Conservation (phyloP, 2,113 vertebrate species). For the Thamnophis sirtalis region DNA sequence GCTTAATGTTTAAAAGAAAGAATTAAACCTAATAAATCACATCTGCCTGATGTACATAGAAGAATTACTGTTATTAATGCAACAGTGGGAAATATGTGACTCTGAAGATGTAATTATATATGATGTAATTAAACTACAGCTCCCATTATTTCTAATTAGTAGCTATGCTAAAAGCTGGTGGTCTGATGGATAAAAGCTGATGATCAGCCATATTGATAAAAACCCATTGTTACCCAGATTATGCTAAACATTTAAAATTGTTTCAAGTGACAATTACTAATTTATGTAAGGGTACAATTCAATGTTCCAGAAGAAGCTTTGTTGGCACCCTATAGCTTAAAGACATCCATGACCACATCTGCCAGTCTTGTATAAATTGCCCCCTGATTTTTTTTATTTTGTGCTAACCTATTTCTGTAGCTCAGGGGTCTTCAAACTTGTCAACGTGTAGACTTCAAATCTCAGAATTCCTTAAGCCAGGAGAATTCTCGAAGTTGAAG, state of each 20-base stretch:
- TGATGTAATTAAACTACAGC: neutral
- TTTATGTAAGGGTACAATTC: neutral
- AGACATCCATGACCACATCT: neutral
- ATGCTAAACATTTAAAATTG: neutral
- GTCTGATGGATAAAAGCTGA: neutral
- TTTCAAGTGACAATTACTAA: neutral
- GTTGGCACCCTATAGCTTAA: neutral
- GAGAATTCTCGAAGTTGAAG: no score
- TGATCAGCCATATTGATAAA: neutral
- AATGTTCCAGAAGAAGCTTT: neutral
- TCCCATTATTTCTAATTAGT: neutral
- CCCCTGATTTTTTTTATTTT: neutral
- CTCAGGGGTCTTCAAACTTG: no score
- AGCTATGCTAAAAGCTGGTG: neutral
- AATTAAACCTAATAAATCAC: neutral
- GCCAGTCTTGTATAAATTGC: neutral
- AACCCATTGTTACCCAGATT: neutral
- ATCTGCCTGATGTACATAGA: neutral
- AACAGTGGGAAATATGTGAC: neutral
- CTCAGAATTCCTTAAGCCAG: no score
- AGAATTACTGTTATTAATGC: neutral
- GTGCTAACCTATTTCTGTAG: neutral
- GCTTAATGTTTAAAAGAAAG: neutral
- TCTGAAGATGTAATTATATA: neutral
- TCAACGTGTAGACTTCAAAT: no score